A percentile compares a stretch with the other conserved stretches of the same genome.
Conservation (phyloP, 2,888 invertebrate genomes). For the Sthenelais limicola region DNA sequence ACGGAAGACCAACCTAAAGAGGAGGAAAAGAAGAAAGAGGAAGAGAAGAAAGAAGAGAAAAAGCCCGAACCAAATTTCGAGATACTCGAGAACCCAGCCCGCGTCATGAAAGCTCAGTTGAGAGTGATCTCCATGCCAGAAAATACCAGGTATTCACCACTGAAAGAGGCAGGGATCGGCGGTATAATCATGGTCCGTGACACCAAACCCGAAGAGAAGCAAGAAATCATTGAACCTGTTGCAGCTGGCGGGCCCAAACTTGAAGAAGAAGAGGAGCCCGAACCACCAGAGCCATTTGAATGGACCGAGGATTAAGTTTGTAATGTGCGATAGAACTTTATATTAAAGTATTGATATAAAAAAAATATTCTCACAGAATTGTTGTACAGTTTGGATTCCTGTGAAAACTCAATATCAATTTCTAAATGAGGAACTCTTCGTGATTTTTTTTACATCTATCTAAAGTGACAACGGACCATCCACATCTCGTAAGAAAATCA, state of each 20-base stretch:
- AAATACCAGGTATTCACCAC: conserved; percentile 84
- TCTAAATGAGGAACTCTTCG: too few relatives aligned
- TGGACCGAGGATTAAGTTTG: conserved; percentile 83
- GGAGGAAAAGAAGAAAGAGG: conserved; percentile 74
- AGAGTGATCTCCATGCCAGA: conserved; percentile 83
- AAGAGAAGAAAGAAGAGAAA: conserved; percentile 74
- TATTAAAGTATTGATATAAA: too few relatives aligned
- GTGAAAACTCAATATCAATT: too few relatives aligned
- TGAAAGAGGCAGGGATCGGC: conserved; percentile 93
- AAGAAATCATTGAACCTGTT: conserved; percentile 92
- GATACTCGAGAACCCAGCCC: conserved; percentile 93
- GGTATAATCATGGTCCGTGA: conserved; percentile 97
- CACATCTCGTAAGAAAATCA: too few relatives aligned
- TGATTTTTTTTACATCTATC: too few relatives aligned
- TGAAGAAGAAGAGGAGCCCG: conserved; percentile 93
- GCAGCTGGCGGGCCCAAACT: conserved; percentile 75
- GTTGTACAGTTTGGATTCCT: too few relatives aligned
- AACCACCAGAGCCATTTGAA: conserved; percentile 97
- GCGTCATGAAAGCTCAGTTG: conserved; percentile 91
- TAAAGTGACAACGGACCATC: too few relatives aligned
- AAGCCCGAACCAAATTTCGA: conserved; percentile 88
- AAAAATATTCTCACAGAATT: too few relatives aligned
- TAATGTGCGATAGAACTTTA: too few relatives aligned
- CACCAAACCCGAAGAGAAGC: conserved; percentile 83
- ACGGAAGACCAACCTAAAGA: conserved; percentile 63